These are phyloP conservation scores for Heliangelus exortis DNA, from an alignment of 2,797 vertebrate species.

Conservation along the genomic window DNA sequence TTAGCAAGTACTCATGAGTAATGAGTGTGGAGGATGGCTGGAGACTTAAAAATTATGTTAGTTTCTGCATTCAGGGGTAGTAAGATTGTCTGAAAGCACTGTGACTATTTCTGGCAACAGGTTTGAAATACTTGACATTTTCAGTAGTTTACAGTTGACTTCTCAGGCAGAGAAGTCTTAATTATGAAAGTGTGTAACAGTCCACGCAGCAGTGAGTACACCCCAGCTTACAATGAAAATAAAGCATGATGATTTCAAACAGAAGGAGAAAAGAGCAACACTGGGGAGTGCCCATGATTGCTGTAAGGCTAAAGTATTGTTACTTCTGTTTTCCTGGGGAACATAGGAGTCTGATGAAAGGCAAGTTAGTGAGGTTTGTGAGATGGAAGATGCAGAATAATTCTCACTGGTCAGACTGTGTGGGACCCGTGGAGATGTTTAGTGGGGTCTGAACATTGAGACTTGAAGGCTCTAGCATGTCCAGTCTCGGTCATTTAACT, in stretches of 20 bases:
- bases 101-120: constrained; percentile 20
- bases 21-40: background rate
- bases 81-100: background rate
- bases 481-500: background rate
- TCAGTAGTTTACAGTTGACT: constrained; percentile 38
- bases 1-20: background rate
- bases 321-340: background rate
- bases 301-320: background rate
- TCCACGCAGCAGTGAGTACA: background rate
- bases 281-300: background rate
- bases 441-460: background rate
- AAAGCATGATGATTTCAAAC: background rate
- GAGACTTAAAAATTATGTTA: background rate
- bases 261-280: background rate
- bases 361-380: background rate
- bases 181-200: background rate
- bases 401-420: background rate
- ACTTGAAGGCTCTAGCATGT: background rate
- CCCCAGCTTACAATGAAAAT: background rate
- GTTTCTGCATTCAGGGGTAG: background rate
- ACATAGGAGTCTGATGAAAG: background rate
- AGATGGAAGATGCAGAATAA: background rate
- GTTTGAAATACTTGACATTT: constrained; percentile 27
- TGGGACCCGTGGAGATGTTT: background rate
- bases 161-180: background rate